Evolutionary conservation across 2,797 vertebrate genomes (phyloP).

Genomic region (Labeo calbasu): DNA sequence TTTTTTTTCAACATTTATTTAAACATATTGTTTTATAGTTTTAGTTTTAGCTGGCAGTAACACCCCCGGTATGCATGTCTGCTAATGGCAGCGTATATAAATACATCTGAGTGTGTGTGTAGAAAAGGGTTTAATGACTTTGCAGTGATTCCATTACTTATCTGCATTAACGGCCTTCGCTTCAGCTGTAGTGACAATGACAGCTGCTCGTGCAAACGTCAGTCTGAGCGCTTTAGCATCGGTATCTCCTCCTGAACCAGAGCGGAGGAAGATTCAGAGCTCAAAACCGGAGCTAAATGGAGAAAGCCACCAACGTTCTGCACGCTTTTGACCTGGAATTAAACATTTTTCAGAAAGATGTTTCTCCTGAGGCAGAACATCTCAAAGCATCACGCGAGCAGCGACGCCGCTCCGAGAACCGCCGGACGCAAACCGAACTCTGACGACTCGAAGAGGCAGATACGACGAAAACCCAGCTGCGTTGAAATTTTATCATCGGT

Average conservation of each 20-base stretch:
- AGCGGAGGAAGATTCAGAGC: background rate
- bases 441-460: slow-evolving; percentile 65
- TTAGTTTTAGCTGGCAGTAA: background rate
- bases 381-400: slow-evolving; percentile 70
- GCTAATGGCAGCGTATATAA: slow-evolving; percentile 32
- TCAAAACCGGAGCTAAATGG: background rate
- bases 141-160: slow-evolving; percentile 46
- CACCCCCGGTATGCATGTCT: background rate
- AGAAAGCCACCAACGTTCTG: background rate
- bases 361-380: slow-evolving; percentile 69
- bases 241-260: background rate
- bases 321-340: no score
- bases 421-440: slow-evolving; percentile 59
- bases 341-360: slow-evolving; percentile 23
- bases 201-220: slow-evolving; percentile 59
- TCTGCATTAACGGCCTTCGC: slow-evolving; percentile 44
- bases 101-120: slow-evolving; percentile 13
- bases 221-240: background rate
- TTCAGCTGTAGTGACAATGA: slow-evolving; percentile 60
- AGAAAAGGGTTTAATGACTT: slow-evolving; percentile 61
- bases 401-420: slow-evolving; percentile 62
- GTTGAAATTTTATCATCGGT: slow-evolving; percentile 75
- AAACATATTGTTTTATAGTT: background rate
- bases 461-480: slow-evolving; percentile 63
- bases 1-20: background rate